phyloP scores from a whole-genome alignment of 2,113 vertebrate species.

The Psilopogon haemacephalus region DNA sequence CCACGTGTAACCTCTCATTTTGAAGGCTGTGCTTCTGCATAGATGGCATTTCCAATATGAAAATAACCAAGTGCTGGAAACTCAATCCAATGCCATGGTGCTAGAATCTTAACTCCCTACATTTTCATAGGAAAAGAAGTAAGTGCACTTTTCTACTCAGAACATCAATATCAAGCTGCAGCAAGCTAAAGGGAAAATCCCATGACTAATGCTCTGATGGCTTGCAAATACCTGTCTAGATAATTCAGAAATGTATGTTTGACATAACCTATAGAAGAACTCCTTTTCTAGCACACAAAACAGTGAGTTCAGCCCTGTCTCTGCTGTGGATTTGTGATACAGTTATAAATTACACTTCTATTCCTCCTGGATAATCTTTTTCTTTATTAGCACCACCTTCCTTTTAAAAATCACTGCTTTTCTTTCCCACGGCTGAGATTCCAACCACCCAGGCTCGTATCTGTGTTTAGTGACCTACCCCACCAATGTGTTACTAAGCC shows the following conservation, averaged over 20 bases:
- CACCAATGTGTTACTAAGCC: not conserved
- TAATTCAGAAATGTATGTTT: not conserved
- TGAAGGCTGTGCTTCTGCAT: not conserved
- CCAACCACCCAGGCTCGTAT: not conserved
- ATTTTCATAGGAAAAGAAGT: not conserved
- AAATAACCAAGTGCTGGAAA: not conserved
- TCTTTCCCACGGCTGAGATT: not conserved
- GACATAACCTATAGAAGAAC: not conserved
- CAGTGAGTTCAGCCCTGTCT: not conserved
- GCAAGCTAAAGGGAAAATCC: not conserved
- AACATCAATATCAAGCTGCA: not conserved
- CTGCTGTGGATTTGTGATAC: not conserved
- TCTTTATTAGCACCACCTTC: not conserved
- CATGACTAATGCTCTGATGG: not conserved
- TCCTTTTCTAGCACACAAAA: not conserved
- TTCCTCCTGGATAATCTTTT: not conserved
- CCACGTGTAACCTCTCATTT: not conserved
- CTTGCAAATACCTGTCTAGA: not conserved
- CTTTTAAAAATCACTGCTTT: not conserved
- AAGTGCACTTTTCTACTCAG: not conserved
- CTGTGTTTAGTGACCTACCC: not conserved
- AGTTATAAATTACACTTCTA: not conserved
- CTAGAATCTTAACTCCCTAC: not conserved
- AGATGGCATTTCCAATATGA: not conserved
- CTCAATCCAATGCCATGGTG: rapidly evolving